A percentile compares a stretch with the other conserved stretches of the same genome.
Conservation (phyloP, 1,140 invertebrate species). For the Pseudobourletiella spinata region DNA sequence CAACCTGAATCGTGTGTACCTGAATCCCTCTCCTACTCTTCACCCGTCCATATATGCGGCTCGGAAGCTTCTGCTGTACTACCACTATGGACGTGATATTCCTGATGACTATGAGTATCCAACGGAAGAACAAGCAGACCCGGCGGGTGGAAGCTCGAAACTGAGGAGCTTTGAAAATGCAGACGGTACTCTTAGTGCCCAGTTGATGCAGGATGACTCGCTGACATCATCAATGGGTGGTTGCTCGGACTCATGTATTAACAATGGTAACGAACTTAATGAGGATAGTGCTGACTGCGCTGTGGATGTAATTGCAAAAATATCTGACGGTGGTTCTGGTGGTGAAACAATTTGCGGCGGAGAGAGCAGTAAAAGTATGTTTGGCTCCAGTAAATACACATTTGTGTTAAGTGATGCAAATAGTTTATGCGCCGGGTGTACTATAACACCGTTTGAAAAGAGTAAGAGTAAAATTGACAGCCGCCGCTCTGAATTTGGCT, state of each 20-base stretch:
- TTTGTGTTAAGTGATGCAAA: slow-evolving; percentile 25
- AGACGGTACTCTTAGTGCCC: too few relatives aligned
- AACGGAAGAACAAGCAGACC: slow-evolving; percentile 1
- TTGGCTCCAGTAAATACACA: slow-evolving; percentile 11
- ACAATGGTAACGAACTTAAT: too few relatives aligned
- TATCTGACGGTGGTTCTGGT: too few relatives aligned
- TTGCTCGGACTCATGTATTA: too few relatives aligned
- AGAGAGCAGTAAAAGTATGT: not conserved
- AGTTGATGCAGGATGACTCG: too few relatives aligned
- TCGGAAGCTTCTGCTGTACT: slow-evolving; percentile 62
- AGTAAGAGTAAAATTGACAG: not conserved
- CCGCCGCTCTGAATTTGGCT: not conserved
- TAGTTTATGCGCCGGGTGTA: slow-evolving; percentile 30
- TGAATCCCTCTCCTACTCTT: slow-evolving; percentile 59
- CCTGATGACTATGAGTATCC: slow-evolving; percentile 26
- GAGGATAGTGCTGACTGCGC: too few relatives aligned
- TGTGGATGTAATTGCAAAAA: too few relatives aligned
- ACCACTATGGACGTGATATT: slow-evolving; percentile 37
- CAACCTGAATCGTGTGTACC: slow-evolving; percentile 80
- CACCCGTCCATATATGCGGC: slow-evolving; percentile 79
- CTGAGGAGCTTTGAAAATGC: too few relatives aligned
- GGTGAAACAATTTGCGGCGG: too few relatives aligned
- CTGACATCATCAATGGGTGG: too few relatives aligned
- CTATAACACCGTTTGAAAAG: not conserved
- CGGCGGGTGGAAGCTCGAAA: not conserved